Evolutionary conservation across 2,888 invertebrate genomes (phyloP).

Genomic region (Drosophila paracracens): DNA sequence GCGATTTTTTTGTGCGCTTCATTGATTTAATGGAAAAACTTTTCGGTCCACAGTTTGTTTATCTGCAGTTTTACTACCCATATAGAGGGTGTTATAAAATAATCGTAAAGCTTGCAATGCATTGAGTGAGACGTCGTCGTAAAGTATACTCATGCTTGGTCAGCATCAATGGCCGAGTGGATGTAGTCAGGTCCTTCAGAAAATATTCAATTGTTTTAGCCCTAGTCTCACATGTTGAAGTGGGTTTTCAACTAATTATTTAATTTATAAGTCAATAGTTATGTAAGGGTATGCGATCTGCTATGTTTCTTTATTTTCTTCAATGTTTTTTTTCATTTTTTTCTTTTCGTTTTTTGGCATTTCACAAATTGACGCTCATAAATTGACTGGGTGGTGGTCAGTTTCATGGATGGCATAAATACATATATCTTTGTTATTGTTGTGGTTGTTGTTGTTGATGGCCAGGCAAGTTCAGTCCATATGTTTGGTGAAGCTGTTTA

Average conservation of each 20-base stretch:
- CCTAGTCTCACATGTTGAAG: neutral
- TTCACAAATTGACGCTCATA: conserved; percentile 63
- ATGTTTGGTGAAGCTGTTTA: conserved; percentile 54
- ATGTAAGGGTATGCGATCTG: neutral
- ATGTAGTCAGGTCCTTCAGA: neutral
- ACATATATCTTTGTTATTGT: conserved; percentile 35
- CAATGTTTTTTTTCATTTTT: neutral
- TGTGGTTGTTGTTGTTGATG: conserved; percentile 34
- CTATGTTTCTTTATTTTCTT: neutral
- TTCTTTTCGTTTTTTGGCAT: conserved; percentile 6
- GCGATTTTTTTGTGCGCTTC: conserved; percentile 76
- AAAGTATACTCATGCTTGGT: too few species aligned
- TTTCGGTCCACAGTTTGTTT: conserved; percentile 56
- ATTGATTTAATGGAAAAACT: conserved; percentile 82
- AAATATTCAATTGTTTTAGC: neutral
- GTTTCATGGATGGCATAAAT: conserved; percentile 41
- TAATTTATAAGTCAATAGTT: neutral
- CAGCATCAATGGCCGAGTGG: neutral
- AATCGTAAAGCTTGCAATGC: neutral
- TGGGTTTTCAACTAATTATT: neutral
- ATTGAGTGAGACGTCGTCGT: neutral
- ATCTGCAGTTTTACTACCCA: conserved; percentile 20
- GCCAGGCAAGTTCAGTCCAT: conserved; percentile 47
- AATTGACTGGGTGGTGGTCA: conserved; percentile 62
- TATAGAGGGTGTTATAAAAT: neutral